Evolutionary conservation across 1,140 invertebrate species (phyloP), one percentile per base, ranked within the genome.

Genomic region (Diprion similis): DNA sequence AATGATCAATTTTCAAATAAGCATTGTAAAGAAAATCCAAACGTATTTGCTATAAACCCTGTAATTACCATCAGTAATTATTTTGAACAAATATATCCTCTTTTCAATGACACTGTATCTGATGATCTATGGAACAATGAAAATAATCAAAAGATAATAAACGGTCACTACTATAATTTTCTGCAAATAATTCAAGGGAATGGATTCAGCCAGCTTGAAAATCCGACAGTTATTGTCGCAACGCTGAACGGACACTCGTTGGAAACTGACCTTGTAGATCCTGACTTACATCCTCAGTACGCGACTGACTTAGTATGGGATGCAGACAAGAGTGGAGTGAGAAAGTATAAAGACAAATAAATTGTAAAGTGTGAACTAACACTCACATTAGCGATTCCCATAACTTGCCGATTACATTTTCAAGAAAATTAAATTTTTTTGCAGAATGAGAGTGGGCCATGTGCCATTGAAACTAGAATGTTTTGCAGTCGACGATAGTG

Each of bases 221-320:
- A 88, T 76, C 85, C 87, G 7, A 87, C 87, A 0, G 78, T 84
- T 65, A 81, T 91, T 59, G 80, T 84, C 66, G 89, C 86, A 48
- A 89, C 88, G 70, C 85, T 90, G 71, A 88, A 89, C 80, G 87
- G 86, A 68, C 79, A 87, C 77, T 85, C 84, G 0, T 78, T 90
- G 71, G 85, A 90, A 82, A 88, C 89, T 13, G 86, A 89, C 79
- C 79, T 81, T 71, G 82, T 88, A 24, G 78, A 83, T 47, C 75
- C 86, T 6, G 81, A 83, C 71, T 59, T 75, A 71, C 87, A 79
- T 82, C 84, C 85, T 24, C 85, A 79, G 73, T 86, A 82, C 85
- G 83, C 75, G 19, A 88, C 86, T 1, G 87, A 90, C 76, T 82
- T 90, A 37, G 81, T 89, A 46, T 91, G 90, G 90, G 88, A 90